Evolutionary conservation across 2,797 vertebrate genomes (phyloP).

Genomic region (Sarcoramphus papa): DNA sequence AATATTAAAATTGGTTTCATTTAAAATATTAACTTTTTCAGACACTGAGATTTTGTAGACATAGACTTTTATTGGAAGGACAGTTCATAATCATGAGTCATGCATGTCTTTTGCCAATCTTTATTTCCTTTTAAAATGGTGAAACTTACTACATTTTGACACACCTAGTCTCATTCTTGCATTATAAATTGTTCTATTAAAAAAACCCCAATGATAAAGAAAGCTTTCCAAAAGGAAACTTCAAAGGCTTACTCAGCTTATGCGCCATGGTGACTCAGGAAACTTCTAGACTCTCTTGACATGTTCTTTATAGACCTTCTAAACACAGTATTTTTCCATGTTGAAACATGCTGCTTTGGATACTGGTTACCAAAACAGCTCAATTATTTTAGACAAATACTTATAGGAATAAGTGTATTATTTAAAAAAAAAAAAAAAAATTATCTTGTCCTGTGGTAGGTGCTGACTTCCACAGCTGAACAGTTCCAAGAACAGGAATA

Average conservation of each 20-base stretch:
- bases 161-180: not conserved
- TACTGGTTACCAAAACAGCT: not conserved
- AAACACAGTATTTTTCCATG: not conserved
- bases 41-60: not conserved
- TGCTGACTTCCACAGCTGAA: not conserved
- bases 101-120: not conserved
- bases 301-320: not conserved
- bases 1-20: not conserved
- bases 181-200: not conserved
- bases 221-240: not conserved
- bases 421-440: not conserved
- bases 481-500: not conserved
- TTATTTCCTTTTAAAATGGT: not conserved
- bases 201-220: not conserved
- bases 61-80: not conserved
- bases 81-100: not conserved
- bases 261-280: not conserved
- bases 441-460: not conserved
- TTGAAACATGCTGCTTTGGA: not conserved
- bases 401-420: not conserved
- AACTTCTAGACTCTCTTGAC: not conserved
- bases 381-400: not conserved
- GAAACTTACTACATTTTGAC: not conserved
- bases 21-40: not conserved
- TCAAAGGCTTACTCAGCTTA: not conserved